Base-by-base conservation (phyloP, 2,888 invertebrate genomes). In the Agrochola macilenta region DNA sequence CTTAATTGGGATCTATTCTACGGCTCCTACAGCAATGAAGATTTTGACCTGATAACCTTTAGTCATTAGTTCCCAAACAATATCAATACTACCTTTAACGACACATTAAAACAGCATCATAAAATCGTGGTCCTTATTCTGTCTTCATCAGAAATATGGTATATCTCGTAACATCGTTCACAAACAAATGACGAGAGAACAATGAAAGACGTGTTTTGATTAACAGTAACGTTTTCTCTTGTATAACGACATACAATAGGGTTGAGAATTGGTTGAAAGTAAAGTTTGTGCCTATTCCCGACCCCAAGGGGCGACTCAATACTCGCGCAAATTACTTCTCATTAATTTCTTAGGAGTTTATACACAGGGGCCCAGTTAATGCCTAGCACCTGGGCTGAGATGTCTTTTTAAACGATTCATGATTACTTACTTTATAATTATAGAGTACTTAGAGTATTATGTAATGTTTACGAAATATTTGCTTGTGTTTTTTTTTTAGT, bases 281-380 rank as follows among this genome's bases (percentile, higher is more conserved):
- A 69, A 84, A 76, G 71, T 87, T 84, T 26, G 76, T 69, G 61
- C 72, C 69, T 72, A 78, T 76, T 71, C 49, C 23, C 69, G 35
- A 60, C 73, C 83, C 75, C 77, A 35, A 73, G 83, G 74, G 76
- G 69, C 63, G 57, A 57, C 63, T 79, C 73, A 72, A 81, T 81
- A 78, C 84, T 81, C 71, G 74, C 4, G 77, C 30, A 88, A 87
- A 87, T 88, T 84, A 86, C 86, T 87, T 86, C 74, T 69, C 76
- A 87, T 86, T 88, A 86, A 87, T 87, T 88, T 88, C 87, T 79
- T 78, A 83, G 61, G 66, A 77, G 87, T 69, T 83, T 79, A 83
- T 79, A 73, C 86, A 63, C 88, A 43, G 54, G 78, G 77, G 86
- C 35, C 83, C 71, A 74, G 64, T 86, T 82, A 76, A 74, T 73